A percentile compares a stretch with the other conserved stretches of the same genome.
These are phyloP conservation scores for Onychomys arenicola DNA, from an alignment of 2,797 vertebrate species.

Conservation along the genomic window DNA sequence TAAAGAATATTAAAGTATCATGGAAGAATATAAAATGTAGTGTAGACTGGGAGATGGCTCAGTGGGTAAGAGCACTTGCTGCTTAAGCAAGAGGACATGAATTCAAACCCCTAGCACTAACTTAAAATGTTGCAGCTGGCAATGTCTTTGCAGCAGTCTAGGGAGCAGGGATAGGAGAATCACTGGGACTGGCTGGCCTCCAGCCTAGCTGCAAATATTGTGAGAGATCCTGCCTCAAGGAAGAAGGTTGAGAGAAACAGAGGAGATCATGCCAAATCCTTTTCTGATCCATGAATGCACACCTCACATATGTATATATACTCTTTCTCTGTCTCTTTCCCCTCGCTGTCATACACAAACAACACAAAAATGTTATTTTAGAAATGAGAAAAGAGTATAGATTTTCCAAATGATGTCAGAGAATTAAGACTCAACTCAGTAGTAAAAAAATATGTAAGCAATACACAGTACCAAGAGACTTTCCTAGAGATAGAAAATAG, in stretches of 20 bases:
- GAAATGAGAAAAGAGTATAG: not conserved
- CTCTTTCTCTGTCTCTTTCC: not conserved
- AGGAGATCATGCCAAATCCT: not conserved
- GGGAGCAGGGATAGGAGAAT: not conserved
- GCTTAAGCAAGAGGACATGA: not conserved
- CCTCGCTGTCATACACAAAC: not conserved
- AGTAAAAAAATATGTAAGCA: not conserved
- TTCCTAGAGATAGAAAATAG: not conserved
- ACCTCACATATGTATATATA: not conserved
- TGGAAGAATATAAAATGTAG: not conserved
- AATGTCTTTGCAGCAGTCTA: not conserved
- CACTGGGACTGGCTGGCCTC: not conserved
- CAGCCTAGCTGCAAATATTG: not conserved
- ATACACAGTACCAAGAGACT: not conserved
- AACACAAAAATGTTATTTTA: not conserved
- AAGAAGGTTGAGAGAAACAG: not conserved
- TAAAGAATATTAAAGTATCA: not conserved
- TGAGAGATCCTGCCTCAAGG: not conserved
- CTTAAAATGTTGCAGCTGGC: not conserved
- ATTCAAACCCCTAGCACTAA: not conserved
- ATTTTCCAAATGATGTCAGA: not conserved
- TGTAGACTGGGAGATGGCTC: not conserved
- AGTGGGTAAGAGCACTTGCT: not conserved
- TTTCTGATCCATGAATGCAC: not conserved
- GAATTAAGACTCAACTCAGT: not conserved